These are phyloP conservation scores for Petromus typicus DNA, from an alignment of 2,113 vertebrate genomes.

Conservation along the genomic window DNA sequence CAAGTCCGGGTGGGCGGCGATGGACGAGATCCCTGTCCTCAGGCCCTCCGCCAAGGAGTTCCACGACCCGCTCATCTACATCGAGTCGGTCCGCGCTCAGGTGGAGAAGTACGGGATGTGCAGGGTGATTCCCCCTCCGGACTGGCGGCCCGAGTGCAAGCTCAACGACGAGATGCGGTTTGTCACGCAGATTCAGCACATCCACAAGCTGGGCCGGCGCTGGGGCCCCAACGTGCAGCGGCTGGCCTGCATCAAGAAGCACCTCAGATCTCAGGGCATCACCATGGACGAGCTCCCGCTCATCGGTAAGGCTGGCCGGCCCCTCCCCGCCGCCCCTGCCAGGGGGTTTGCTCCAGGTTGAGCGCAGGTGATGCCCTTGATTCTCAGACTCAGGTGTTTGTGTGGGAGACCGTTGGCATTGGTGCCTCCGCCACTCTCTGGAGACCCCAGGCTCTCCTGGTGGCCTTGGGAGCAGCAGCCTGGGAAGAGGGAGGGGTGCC, in stretches of 20 bases:
- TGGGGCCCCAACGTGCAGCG: constrained; percentile 99
- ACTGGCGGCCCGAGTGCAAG: constrained; percentile 99
- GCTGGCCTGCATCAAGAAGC: constrained; percentile 99
- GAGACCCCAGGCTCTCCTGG: accelerated
- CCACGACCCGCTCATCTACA: constrained; percentile 97
- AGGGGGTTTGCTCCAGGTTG: background rate
- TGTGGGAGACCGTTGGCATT: no score
- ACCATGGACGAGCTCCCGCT: constrained; percentile 98
- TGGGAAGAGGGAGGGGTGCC: accelerated
- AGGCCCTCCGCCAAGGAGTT: constrained; percentile 95
- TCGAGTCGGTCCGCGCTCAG: constrained; percentile 95
- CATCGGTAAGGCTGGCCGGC: constrained; percentile 91
- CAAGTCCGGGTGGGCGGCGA: constrained; percentile 91
- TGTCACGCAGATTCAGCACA: constrained; percentile 98
- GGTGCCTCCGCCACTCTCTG: no score
- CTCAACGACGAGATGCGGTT: constrained; percentile 99
- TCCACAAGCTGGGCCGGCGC: constrained; percentile 98
- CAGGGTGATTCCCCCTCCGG: constrained; percentile 95
- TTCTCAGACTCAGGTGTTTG: background rate
- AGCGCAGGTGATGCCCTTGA: background rate
- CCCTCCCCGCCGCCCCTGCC: background rate
- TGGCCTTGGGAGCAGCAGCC: background rate
- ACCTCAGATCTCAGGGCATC: constrained; percentile 99
- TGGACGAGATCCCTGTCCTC: constrained; percentile 94
- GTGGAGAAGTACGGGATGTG: constrained; percentile 96